Evolutionary conservation across 1,140 invertebrate species (phyloP), one percentile per base, ranked within the genome.

Genomic region (Doryteuthis pealeii): DNA sequence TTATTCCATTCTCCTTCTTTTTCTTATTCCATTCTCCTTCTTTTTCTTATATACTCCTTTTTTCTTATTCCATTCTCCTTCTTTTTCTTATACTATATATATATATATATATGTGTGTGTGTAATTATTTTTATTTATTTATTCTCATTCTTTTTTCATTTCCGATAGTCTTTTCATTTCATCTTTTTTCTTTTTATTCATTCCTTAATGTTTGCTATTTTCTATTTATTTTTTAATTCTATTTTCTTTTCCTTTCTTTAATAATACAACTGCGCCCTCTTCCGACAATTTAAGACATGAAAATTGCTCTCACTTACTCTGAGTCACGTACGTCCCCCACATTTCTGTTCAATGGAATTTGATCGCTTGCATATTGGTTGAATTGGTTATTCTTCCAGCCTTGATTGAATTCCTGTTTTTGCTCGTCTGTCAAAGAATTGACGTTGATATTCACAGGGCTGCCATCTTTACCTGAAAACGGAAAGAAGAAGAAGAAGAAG

Each of bases 301-400:
- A n/a, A n/a, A n/a, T n/a, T 28, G n/a, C 31, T 15, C 67, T 2
- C 15, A 91, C 92, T 93, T 87, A 97, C 95, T 95, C 96, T 84
- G 93, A 92, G 88, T 98, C 96, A 76, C 96, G 90, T 0, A 94
- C 93, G 18, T 58, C 54, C 18, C 0, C 54, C 0, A 99, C 89
- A 49, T 91, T 91, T 77, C 97, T 90, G 83, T 96, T 93, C 54
- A 99, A 91, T 18, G 96, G 98, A 83, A 99, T 98, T 87, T 97
- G 90, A 89, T 99, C 96, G 85, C 95, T 97, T 72, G 92, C 95
- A 86, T 98, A 99, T 87, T 99, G 96, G 90, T 99, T 99, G 88
- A 99, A 99, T 3, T 96, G 96, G 88, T 99, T 99, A 82, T 96
- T 96, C 83, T 93, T 90, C 94, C 95, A 99, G 14, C 97, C 96